These are phyloP conservation scores for Psittacula derbiana DNA, from an alignment of 2,797 vertebrate genomes.

Conservation along the genomic window DNA sequence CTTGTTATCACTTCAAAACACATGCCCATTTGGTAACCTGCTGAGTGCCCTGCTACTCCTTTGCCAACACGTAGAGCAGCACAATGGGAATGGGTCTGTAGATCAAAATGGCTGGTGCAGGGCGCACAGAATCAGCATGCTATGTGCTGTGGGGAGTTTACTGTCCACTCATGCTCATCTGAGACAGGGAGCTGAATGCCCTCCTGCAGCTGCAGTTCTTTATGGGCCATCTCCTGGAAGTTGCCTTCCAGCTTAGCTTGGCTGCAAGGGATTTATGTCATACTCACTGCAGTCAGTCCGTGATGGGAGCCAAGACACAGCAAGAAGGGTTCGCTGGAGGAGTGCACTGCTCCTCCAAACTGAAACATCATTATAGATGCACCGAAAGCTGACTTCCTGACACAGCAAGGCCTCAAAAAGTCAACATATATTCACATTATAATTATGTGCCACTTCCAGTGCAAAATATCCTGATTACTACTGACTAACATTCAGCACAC, in stretches of 20 bases:
- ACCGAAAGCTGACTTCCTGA: background rate
- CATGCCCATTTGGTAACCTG: background rate
- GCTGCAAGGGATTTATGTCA: background rate
- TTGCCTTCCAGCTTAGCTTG: accelerated
- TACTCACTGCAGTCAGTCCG: accelerated
- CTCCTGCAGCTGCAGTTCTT: accelerated
- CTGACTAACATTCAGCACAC: background rate
- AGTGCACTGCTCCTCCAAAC: background rate
- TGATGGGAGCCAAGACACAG: background rate
- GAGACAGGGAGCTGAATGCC: background rate
- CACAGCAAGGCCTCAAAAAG: background rate
- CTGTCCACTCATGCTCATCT: accelerated
- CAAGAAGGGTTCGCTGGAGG: background rate
- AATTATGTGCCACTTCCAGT: background rate
- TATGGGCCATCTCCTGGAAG: background rate
- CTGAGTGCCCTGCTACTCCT: background rate
- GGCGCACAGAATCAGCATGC: accelerated
- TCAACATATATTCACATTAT: background rate
- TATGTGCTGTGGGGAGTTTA: accelerated
- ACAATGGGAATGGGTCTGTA: accelerated
- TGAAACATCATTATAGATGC: background rate
- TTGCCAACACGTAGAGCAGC: accelerated
- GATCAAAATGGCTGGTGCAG: background rate
- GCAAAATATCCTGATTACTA: background rate
- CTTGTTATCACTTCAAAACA: background rate